Evolutionary conservation across 2,888 invertebrate genomes (phyloP).

Genomic region (Hemaris fuciformis): DNA sequence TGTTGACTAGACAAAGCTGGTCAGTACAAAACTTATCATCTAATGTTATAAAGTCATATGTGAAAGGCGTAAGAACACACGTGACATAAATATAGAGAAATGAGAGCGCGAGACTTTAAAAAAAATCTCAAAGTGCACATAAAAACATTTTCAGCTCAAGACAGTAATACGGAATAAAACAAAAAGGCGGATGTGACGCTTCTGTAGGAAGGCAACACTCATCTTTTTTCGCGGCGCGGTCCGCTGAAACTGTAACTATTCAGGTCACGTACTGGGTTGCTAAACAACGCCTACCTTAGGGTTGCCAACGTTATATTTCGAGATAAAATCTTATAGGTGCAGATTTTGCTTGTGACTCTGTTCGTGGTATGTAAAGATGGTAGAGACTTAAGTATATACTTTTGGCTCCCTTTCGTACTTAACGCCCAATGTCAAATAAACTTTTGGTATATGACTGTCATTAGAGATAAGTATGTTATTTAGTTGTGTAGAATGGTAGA

Average conservation of each 20-base stretch:
- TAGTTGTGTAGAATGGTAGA: too few species aligned
- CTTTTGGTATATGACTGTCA: too few species aligned
- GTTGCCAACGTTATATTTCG: background rate
- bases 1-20: too few species aligned
- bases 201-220: constrained; percentile 13
- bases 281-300: constrained; percentile 32
- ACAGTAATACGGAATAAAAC: constrained; percentile 2
- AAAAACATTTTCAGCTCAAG: constrained; percentile 2
- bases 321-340: background rate
- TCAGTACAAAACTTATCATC: too few species aligned
- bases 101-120: background rate
- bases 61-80: background rate
- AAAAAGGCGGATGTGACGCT: constrained; percentile 13
- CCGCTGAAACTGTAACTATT: constrained; percentile 21
- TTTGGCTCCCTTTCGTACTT: too few species aligned
- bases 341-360: background rate
- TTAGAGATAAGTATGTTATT: too few species aligned
- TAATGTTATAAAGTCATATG: background rate
- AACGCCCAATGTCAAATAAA: too few species aligned
- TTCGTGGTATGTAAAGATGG: too few species aligned
- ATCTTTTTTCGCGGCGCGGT: constrained; percentile 13
- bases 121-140: constrained; percentile 1
- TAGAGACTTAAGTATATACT: too few species aligned
- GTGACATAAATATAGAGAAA: background rate
- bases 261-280: constrained; percentile 31